Evolutionary conservation across 2,888 invertebrate genomes (phyloP).

Genomic region (Agonopterix arenella): DNA sequence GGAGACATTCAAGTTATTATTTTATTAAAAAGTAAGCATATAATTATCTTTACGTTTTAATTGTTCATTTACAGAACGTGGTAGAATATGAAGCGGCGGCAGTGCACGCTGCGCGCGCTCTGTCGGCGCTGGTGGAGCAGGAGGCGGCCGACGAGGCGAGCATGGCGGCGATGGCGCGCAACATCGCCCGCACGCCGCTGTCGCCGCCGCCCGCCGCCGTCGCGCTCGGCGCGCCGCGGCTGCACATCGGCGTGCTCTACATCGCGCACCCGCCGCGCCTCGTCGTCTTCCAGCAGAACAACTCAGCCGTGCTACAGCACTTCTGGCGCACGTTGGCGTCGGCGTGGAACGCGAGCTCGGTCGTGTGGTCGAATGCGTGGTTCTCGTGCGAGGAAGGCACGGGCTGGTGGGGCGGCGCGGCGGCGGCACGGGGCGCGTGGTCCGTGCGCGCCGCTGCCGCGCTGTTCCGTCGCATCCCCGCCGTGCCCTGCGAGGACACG

Average conservation of each 20-base stretch:
- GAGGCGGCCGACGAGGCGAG: conserved; percentile 56
- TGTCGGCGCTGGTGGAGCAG: conserved; percentile 63
- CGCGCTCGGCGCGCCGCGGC: conserved; percentile 67
- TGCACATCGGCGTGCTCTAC: conserved; percentile 67
- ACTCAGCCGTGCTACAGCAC: conserved; percentile 64
- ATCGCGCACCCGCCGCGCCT: conserved; percentile 54
- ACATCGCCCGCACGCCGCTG: conserved; percentile 57
- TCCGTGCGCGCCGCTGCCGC: conserved; percentile 76
- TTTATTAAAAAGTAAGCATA: no score
- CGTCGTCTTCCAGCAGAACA: conserved; percentile 67
- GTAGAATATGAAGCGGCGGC: conserved; percentile 63
- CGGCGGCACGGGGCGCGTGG: conserved; percentile 59
- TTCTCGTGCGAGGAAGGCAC: conserved; percentile 57
- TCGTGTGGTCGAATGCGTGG: conserved; percentile 69
- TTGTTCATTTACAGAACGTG: conserved; percentile 38
- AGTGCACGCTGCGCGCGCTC: conserved; percentile 60
- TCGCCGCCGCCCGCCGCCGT: conserved; percentile 61
- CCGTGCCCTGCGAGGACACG: conserved; percentile 84
- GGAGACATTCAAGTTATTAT: no score
- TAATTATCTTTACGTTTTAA: conserved; percentile 9
- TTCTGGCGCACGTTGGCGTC: conserved; percentile 74
- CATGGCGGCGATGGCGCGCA: conserved; percentile 58
- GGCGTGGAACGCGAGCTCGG: conserved; percentile 65
- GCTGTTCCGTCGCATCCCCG: conserved; percentile 76
- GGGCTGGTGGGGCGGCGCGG: conserved; percentile 67